These are phyloP conservation scores for Orchestia grillus DNA, from an alignment of 1,140 invertebrate genomes.

Conservation along the genomic window DNA sequence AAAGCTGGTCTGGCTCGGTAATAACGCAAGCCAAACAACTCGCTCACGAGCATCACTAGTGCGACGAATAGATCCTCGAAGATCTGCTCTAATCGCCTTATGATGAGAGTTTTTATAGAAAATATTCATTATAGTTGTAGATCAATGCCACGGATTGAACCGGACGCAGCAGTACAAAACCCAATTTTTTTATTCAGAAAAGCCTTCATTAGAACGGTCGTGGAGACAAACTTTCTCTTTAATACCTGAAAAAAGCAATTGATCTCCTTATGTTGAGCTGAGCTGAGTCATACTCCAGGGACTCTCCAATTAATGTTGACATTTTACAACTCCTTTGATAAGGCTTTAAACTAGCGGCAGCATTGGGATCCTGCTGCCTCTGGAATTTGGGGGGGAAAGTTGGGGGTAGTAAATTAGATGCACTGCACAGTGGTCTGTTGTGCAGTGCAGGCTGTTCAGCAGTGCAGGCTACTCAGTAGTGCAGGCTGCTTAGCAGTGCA, in stretches of 20 bases:
- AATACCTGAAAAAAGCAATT: neutral
- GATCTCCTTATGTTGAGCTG: neutral
- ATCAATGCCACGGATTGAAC: neutral
- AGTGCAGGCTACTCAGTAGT: neutral
- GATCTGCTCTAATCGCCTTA: neutral
- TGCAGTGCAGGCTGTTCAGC: neutral
- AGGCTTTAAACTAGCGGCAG: neutral
- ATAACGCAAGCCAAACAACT: no score
- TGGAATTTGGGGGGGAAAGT: neutral
- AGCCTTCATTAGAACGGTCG: neutral
- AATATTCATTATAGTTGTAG: neutral
- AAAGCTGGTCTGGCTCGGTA: no score
- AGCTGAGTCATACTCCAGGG: neutral
- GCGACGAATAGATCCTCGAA: neutral
- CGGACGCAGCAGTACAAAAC: neutral
- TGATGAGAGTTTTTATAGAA: neutral
- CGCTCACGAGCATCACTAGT: neutral
- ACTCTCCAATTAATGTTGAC: neutral
- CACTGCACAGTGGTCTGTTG: neutral
- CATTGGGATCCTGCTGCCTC: neutral
- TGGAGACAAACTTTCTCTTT: neutral
- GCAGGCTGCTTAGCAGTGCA: neutral
- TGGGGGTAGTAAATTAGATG: no score
- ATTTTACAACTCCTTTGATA: neutral
- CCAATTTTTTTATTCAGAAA: neutral